Percentiles rank a stretch among this genome's conserved stretches.
phyloP scores from a whole-genome alignment of 2,888 invertebrate genomes.

The Cephalotes varians region DNA sequence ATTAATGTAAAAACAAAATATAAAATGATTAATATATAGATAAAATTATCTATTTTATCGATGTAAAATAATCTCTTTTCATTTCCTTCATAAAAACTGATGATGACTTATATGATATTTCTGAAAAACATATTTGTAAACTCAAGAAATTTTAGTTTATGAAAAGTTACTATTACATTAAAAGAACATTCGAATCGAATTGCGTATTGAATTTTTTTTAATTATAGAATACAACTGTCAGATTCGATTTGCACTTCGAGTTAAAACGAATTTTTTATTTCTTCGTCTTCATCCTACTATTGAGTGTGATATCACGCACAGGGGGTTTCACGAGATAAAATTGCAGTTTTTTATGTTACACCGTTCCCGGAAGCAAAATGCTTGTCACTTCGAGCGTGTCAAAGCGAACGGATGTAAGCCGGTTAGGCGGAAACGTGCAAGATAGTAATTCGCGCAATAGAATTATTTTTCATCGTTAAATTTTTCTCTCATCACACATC shows the following conservation, averaged over 20 bases:
- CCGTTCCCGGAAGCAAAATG: not conserved
- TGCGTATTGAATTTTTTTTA: not conserved
- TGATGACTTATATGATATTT: not conserved
- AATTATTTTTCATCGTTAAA: constrained; percentile 37
- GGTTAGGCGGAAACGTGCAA: constrained; percentile 7
- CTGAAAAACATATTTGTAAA: not conserved
- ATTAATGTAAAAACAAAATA: not conserved
- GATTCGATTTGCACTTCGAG: not conserved
- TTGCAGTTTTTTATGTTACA: constrained; percentile 20
- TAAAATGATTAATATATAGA: not conserved
- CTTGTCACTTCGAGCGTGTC: not conserved
- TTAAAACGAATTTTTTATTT: constrained; percentile 7
- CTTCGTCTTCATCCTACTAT: not conserved
- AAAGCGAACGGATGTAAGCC: constrained; percentile 4
- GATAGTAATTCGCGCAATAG: constrained; percentile 8
- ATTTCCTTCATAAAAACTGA: not conserved
- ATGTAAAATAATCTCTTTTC: not conserved
- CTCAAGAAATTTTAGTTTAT: not conserved
- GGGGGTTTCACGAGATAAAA: constrained; percentile 1
- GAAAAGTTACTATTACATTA: not conserved
- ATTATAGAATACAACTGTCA: constrained; percentile 1
- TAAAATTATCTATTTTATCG: not conserved
- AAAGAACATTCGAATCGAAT: not conserved
- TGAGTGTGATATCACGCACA: not conserved
- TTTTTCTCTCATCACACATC: not conserved